Evolutionary conservation across 2,888 invertebrate genomes (phyloP), one percentile per base, ranked within the genome.

Genomic region (Lasioglossum vierecki): DNA sequence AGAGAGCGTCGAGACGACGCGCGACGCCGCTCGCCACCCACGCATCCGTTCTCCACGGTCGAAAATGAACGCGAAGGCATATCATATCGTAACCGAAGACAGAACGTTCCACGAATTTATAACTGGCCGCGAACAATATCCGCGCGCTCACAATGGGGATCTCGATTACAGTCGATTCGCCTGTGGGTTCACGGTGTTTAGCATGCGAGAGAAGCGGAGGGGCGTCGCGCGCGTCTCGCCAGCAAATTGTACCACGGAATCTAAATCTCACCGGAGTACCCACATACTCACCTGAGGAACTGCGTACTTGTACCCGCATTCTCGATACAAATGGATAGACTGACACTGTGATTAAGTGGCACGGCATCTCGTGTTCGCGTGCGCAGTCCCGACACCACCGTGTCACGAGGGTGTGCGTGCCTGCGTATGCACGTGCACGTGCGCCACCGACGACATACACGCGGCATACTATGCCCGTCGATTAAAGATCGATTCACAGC

Each of bases 261-360:
- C 85, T 90, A 90, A 90, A 90, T 90, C 91, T 86, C 84, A 77
- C 76, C 79, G 72, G 74, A 85, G 81, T 87, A 81, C 90, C 89
- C 88, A 83, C 84, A 88, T 85, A 74, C 80, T 79, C 70, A 80
- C 77, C 82, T 81, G 82, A 83, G 82, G 78, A 79, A 80, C 85
- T 79, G 70, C 68, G 81, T 82, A 80, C 77, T 84, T 87, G 81
- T 83, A 90, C 87, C 89, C 91, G 89, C 91, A 90, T 90, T 90
- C 91, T 79, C 82, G 71, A 87, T 84, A 81, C 84, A 88, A 87
- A 86, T 83, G 83, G 79, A 90, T 73, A 79, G 77, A 84, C 85
- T 76, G 89, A 87, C 89, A 80, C 84, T 26, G 82, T 89, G 91
- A 90, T 90, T 86, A 89, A 90, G 83, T 83, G 82, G 78, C 76